A percentile compares a stretch with the other conserved stretches of the same genome.
phyloP scores from a whole-genome alignment of 2,113 vertebrate species.

The Chelonoidis abingdonii region DNA sequence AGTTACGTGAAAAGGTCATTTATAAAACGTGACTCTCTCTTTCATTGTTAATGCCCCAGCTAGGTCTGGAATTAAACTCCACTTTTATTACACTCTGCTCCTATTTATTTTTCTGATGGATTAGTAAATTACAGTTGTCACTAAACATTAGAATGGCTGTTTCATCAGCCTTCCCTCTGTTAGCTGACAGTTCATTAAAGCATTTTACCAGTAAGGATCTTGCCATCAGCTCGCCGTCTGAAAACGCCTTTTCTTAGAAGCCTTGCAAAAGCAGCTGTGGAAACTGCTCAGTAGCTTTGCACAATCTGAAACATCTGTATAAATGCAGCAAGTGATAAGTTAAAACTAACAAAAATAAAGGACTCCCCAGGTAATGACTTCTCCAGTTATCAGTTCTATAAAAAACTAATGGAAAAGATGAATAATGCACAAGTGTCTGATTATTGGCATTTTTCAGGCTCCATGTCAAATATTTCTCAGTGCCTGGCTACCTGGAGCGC shows the following conservation, averaged over 20 bases:
- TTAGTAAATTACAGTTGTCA: slow-evolving; percentile 21
- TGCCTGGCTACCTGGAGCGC: neutral
- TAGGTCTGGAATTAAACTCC: neutral
- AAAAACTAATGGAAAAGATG: neutral
- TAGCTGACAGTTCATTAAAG: neutral
- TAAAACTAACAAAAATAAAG: neutral
- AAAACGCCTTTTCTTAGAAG: neutral
- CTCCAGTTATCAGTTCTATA: neutral
- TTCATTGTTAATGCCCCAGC: neutral
- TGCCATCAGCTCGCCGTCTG: neutral
- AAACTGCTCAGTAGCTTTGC: neutral
- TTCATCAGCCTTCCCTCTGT: neutral
- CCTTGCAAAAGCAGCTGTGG: neutral
- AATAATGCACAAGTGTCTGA: fast-evolving
- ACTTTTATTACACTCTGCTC: neutral
- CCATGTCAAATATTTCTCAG: neutral
- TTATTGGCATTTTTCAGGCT: neutral
- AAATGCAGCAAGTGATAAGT: neutral
- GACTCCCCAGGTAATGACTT: neutral
- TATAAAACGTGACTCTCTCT: neutral
- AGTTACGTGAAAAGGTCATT: neutral
- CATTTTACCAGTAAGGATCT: neutral
- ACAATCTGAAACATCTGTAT: neutral
- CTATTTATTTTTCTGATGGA: slow-evolving; percentile 21
- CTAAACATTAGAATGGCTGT: neutral